Base-by-base conservation (phyloP, 2,888 invertebrate species). In the Serripes groenlandicus region DNA sequence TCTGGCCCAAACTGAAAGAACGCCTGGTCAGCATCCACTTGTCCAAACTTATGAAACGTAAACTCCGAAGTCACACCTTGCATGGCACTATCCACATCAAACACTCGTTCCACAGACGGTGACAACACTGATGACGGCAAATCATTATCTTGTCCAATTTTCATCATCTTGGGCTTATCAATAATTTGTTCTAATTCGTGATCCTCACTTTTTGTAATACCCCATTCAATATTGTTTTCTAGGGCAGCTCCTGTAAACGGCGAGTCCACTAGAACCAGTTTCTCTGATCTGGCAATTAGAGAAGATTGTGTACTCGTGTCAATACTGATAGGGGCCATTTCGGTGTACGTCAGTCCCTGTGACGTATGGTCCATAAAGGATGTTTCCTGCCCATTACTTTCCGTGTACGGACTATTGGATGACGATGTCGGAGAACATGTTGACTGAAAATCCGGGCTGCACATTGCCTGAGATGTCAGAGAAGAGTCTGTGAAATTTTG, bases 31-130 rank as follows among this genome's bases (percentile, higher is more conserved):
- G 76, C 42, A n/a, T 82, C 84, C 62, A 87, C 87, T 23, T 88
- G 80, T 23, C 91, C 91, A 87, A 91, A 91, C 79, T 91, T 90
- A 30, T 87, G 85, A 78, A 92, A 91, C n/a, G 83, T 88, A 78
- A 90, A 92, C 28, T 91, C 88, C n/a, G 88, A 73, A 18, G 89
- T 75, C n/a, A 89, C 88, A 26, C 83, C 85, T 54, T 83, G 75
- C 34, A 76, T 58, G 9, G 90, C 91, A 49, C 85, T 85, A 49
- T 88, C 89, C 23, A 86, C 90, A 69, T 90, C 88, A 83, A 91
- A 91, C 69, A 89, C 81, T n/a, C 83, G 87, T 54, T 90, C 91
- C 30, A 88, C 88, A 9, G 88, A 89, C 11, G 88, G 81, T 26
- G 80, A 79, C 34, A 85, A 76, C 21, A 81, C 77, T 18, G 86